phyloP scores from a whole-genome alignment of 2,113 vertebrate species.

The Pampusana beccarii region DNA sequence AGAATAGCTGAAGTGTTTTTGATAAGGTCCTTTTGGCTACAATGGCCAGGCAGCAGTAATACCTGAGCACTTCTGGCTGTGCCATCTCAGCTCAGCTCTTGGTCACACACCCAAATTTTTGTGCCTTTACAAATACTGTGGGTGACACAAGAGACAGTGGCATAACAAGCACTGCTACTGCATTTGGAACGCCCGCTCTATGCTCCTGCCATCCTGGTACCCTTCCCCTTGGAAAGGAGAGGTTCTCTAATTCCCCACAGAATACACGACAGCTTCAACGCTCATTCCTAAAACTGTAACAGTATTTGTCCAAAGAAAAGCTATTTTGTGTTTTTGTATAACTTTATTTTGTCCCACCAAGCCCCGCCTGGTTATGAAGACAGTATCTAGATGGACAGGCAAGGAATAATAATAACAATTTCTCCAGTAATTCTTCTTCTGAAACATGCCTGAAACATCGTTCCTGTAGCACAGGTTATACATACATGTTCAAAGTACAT shows the following conservation, averaged over 20 bases:
- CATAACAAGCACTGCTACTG: neutral
- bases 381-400: neutral
- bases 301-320: neutral
- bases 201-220: neutral
- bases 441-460: neutral
- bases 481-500: neutral
- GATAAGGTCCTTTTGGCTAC: neutral
- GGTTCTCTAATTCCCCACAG: neutral
- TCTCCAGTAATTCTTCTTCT: neutral
- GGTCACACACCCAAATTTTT: neutral
- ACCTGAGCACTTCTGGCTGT: neutral
- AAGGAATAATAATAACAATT: neutral
- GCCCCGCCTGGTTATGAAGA: neutral
- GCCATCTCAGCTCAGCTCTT: neutral
- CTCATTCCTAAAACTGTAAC: neutral
- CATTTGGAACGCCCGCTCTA: neutral
- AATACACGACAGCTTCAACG: neutral
- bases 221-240: neutral
- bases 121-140: neutral
- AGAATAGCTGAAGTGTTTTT: neutral
- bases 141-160: neutral
- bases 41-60: neutral
- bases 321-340: neutral
- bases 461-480: neutral
- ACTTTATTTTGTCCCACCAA: neutral